Conservation (phyloP, 2,888 invertebrate genomes). For the Drosophila kuntzei region DNA sequence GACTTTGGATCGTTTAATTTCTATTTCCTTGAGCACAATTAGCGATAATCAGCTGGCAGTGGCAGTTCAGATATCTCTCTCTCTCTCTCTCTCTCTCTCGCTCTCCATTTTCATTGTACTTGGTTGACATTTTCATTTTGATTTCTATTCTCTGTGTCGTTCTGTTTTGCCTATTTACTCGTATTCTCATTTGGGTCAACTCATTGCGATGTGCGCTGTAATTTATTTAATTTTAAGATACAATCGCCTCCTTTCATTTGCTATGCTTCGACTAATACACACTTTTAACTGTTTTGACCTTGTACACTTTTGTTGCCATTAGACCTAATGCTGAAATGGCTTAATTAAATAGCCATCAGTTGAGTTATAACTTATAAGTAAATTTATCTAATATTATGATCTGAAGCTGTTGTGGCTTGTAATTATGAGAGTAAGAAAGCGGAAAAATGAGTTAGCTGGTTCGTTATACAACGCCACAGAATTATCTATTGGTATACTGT, state of each 20-base stretch:
- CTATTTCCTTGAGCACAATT: constrained; percentile 71
- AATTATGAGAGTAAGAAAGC: background rate
- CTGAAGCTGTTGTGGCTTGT: background rate
- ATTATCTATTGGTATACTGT: too few relatives aligned
- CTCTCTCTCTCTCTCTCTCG: constrained; percentile 6
- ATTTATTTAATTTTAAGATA: constrained; percentile 75
- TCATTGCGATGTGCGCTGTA: constrained; percentile 63
- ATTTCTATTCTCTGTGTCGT: constrained; percentile 36
- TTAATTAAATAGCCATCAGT: constrained; percentile 49
- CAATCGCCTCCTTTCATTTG: constrained; percentile 59
- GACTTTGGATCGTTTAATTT: constrained; percentile 51
- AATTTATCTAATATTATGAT: background rate
- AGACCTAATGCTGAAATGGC: constrained; percentile 8
- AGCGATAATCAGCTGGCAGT: constrained; percentile 74
- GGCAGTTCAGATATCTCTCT: constrained; percentile 15
- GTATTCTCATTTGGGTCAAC: constrained; percentile 66
- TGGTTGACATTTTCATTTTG: constrained; percentile 33
- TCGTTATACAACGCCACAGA: too few relatives aligned
- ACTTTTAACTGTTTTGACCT: constrained; percentile 68
- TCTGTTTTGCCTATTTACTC: constrained; percentile 14
- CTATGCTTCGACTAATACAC: constrained; percentile 13
- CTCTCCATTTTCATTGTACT: constrained; percentile 17
- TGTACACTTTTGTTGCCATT: constrained; percentile 32
- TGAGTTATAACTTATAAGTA: background rate
- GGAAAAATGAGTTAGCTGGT: background rate